phyloP scores from a whole-genome alignment of 2,888 invertebrate species.

The Amphipyra tragopoginis region DNA sequence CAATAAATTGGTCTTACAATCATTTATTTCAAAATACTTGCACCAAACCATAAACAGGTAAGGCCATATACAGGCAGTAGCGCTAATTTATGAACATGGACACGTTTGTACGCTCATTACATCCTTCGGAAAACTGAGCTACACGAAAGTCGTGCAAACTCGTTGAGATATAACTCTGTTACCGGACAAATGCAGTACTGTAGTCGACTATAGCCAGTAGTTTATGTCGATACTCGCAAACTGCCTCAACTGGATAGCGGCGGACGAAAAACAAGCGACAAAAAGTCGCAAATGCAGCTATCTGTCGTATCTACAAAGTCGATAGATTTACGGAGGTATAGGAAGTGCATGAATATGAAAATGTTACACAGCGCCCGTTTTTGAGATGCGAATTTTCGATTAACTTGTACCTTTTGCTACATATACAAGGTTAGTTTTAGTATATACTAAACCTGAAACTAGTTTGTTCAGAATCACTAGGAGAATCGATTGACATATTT shows the following conservation, averaged over 20 bases:
- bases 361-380: no score
- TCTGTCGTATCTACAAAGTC: conserved; percentile 21
- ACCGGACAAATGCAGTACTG: conserved; percentile 8
- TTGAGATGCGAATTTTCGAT: no score
- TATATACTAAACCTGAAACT: no score
- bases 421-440: no score
- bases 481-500: no score
- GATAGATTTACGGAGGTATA: background rate
- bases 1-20: no score
- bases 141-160: conserved; percentile 21
- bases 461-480: no score
- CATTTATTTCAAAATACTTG: no score
- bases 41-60: conserved; percentile 13
- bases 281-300: conserved; percentile 15
- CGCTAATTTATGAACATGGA: background rate
- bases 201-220: conserved; percentile 8
- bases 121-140: conserved; percentile 15
- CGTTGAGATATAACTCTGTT: conserved; percentile 26
- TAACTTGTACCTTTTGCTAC: no score
- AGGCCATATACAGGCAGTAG: background rate
- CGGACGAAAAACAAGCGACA: conserved; percentile 24
- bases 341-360: conserved; percentile 25
- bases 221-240: conserved; percentile 31
- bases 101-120: conserved; percentile 2
- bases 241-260: conserved; percentile 9